A percentile compares a stretch with the other conserved stretches of the same genome.
Conservation (phyloP, 2,113 vertebrate species). For the Gadus macrocephalus region DNA sequence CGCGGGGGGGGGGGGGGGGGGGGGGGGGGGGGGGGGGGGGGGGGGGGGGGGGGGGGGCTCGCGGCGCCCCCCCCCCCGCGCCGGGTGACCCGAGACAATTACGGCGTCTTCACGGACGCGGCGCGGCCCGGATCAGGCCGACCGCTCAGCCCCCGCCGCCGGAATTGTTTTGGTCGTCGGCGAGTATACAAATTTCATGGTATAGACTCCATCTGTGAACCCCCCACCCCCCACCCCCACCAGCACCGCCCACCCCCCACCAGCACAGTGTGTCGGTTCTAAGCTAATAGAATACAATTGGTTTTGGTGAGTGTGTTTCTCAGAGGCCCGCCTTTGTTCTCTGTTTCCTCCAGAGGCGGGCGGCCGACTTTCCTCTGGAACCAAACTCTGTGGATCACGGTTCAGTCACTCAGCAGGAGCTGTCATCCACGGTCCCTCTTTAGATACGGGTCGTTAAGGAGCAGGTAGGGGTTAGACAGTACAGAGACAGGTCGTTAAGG, state of each 20-base stretch:
- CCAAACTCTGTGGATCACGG: not conserved
- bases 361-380: slow-evolving; percentile 44
- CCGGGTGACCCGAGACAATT: slow-evolving; percentile 77
- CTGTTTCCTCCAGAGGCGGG: slow-evolving; percentile 38
- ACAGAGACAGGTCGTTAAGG: too few species aligned
- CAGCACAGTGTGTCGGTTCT: slow-evolving; percentile 51
- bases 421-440: too few species aligned
- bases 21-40: too few species aligned
- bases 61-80: slow-evolving; percentile 55
- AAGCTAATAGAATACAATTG: slow-evolving; percentile 73
- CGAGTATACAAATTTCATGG: slow-evolving; percentile 76
- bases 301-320: slow-evolving; percentile 72
- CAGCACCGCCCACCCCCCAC: too few species aligned
- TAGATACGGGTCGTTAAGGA: too few species aligned
- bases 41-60: not conserved
- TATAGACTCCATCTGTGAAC: slow-evolving; percentile 62
- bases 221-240: slow-evolving; percentile 52
- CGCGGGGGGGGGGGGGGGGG: not conserved
- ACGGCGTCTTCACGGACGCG: slow-evolving; percentile 67
- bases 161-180: slow-evolving; percentile 75
- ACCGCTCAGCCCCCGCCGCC: slow-evolving; percentile 67
- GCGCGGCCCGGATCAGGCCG: slow-evolving; percentile 52
- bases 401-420: too few species aligned
- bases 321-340: slow-evolving; percentile 63
- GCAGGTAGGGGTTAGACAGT: too few species aligned